Percentiles rank a stretch among this genome's conserved stretches.
Evolutionary conservation across 2,888 invertebrate species (phyloP).

Genomic region (Agrilus mali): DNA sequence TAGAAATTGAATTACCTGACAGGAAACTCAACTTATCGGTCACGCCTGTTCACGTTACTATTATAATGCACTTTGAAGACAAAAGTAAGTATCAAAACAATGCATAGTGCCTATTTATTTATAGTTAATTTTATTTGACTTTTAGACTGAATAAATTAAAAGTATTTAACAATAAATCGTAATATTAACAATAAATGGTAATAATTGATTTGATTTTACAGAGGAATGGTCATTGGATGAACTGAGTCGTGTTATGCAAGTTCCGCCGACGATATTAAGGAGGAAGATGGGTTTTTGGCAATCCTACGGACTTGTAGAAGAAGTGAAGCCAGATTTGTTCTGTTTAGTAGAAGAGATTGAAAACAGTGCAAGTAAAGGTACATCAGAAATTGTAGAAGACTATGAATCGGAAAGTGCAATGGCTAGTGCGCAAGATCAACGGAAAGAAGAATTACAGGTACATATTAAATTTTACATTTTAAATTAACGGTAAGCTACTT

Average conservation of each 20-base stretch:
- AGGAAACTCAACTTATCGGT: slow-evolving; percentile 66
- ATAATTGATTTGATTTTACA: slow-evolving; percentile 23
- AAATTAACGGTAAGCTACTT: slow-evolving; percentile 1
- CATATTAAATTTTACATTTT: background rate
- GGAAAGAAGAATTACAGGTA: slow-evolving; percentile 85
- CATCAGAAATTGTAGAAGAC: slow-evolving; percentile 65
- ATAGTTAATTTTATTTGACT: slow-evolving; percentile 1
- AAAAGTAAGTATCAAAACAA: slow-evolving; percentile 43
- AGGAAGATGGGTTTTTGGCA: slow-evolving; percentile 90
- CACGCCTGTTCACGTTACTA: slow-evolving; percentile 86
- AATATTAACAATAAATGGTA: background rate
- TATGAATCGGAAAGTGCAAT: slow-evolving; percentile 88
- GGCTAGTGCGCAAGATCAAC: slow-evolving; percentile 88
- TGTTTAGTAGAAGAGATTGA: slow-evolving; percentile 55
- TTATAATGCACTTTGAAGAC: slow-evolving; percentile 86
- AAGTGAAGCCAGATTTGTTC: slow-evolving; percentile 63
- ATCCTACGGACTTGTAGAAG: slow-evolving; percentile 76
- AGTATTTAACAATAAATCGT: background rate
- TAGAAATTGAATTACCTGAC: slow-evolving; percentile 80
- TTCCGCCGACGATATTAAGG: slow-evolving; percentile 73
- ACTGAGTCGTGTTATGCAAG: slow-evolving; percentile 70
- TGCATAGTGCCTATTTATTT: background rate
- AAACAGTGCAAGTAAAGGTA: slow-evolving; percentile 40
- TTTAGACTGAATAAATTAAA: background rate
- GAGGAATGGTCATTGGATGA: slow-evolving; percentile 80